These are phyloP conservation scores for Pseudomyrmex flavicornis DNA, from an alignment of 1,140 invertebrate genomes.

Conservation along the genomic window DNA sequence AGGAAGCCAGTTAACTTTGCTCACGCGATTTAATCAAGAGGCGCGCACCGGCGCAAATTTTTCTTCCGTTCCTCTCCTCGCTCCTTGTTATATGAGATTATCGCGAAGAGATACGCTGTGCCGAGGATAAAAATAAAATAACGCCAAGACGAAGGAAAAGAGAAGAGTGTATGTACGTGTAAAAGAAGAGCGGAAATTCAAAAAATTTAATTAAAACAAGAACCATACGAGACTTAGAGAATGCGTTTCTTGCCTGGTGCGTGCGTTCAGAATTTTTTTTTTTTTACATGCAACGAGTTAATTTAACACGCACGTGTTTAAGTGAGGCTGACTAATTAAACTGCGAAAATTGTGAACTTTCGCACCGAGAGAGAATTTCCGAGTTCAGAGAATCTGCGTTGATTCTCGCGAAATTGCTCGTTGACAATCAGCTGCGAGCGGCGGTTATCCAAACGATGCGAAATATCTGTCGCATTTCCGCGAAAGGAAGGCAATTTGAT, in stretches of 20 bases:
- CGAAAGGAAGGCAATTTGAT: slow-evolving; percentile 10
- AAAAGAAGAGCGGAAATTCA: slow-evolving; percentile 5
- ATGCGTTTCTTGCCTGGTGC: slow-evolving; percentile 4
- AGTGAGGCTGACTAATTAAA: slow-evolving; percentile 24
- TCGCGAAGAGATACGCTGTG: not conserved
- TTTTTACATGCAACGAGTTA: slow-evolving; percentile 26
- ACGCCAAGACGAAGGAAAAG: not conserved
- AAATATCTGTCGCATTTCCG: slow-evolving; percentile 29
- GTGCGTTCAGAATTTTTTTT: slow-evolving; percentile 5
- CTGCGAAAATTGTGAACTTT: slow-evolving; percentile 3
- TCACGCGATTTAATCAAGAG: slow-evolving; percentile 42
- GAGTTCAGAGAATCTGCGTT: not conserved
- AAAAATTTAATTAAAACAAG: slow-evolving; percentile 31
- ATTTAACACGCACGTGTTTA: slow-evolving; percentile 21
- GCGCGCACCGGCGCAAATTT: not conserved
- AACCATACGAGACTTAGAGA: not conserved
- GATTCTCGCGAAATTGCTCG: slow-evolving; percentile 20
- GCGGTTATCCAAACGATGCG: slow-evolving; percentile 6
- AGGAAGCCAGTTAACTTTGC: slow-evolving; percentile 24
- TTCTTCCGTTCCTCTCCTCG: not conserved
- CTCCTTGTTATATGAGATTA: slow-evolving; percentile 19
- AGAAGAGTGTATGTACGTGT: not conserved
- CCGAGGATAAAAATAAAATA: not conserved
- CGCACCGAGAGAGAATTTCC: not conserved
- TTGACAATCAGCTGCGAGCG: slow-evolving; percentile 1